phyloP scores from a whole-genome alignment of 2,888 invertebrate species.

The Cosmorhoe ocellata region DNA sequence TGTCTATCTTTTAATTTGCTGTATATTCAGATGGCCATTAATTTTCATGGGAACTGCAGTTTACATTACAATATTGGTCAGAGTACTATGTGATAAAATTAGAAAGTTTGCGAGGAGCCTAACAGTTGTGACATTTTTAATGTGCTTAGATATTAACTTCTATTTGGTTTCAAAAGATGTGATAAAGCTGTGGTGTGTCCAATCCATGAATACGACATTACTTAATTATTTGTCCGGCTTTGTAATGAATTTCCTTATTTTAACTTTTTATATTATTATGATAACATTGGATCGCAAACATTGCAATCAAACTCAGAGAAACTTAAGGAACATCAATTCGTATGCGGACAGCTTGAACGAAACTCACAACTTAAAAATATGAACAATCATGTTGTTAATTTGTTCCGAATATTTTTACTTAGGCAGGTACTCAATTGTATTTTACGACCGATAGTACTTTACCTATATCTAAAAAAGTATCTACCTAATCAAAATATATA shows the following conservation, averaged over 20 bases:
- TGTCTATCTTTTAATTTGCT: conserved; percentile 59
- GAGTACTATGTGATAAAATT: conserved; percentile 61
- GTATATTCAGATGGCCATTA: conserved; percentile 65
- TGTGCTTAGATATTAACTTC: conserved; percentile 66
- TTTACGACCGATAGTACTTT: no score
- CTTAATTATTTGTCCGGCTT: conserved; percentile 60
- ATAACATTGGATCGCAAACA: conserved; percentile 56
- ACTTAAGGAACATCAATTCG: conserved; percentile 3
- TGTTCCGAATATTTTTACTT: no score
- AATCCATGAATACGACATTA: conserved; percentile 48
- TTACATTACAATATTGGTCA: conserved; percentile 58
- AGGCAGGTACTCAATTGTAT: no score
- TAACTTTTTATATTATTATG: conserved; percentile 59
- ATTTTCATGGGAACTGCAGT: conserved; percentile 60
- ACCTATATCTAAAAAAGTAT: no score
- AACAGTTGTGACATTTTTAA: conserved; percentile 63
- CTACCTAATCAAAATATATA: no score
- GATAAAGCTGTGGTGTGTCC: conserved; percentile 58
- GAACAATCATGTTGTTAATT: neutral
- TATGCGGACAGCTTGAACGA: conserved; percentile 45
- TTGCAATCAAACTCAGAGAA: conserved; percentile 44
- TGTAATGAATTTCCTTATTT: conserved; percentile 58
- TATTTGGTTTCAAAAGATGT: conserved; percentile 66
- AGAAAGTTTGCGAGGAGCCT: conserved; percentile 65
- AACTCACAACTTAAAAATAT: conserved; percentile 20